These are phyloP conservation scores for Sparidentex hasta DNA, from an alignment of 2,797 vertebrate species.

Conservation along the genomic window DNA sequence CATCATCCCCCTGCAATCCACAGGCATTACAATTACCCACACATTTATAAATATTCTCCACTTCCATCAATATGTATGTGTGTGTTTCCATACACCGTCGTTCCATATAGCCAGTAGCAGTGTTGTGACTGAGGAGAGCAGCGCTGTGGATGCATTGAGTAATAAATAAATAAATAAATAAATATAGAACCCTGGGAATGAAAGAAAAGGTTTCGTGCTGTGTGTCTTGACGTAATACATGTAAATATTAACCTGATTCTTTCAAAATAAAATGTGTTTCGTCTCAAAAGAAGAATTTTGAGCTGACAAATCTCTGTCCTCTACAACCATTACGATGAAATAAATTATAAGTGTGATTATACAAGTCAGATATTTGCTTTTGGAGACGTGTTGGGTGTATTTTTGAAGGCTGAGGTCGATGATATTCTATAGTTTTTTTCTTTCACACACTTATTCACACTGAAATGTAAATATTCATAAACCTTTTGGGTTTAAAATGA, in stretches of 20 bases:
- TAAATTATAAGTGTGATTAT: no score
- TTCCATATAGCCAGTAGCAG: slow-evolving; percentile 50
- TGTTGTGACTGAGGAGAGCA: slow-evolving; percentile 62
- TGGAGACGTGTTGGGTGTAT: neutral
- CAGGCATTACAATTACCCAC: slow-evolving; percentile 41
- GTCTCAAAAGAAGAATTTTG: neutral
- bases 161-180: neutral
- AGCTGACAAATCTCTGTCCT: neutral
- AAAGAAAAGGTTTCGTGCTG: neutral
- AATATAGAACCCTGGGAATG: neutral
- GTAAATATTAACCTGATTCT: neutral
- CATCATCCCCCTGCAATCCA: slow-evolving; percentile 35
- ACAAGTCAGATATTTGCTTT: neutral
- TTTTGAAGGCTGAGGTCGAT: neutral
- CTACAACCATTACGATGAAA: no score
- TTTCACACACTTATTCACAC: neutral
- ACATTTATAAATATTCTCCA: slow-evolving; percentile 58
- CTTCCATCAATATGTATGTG: neutral
- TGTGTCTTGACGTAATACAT: neutral
- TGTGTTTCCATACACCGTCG: slow-evolving; percentile 4
- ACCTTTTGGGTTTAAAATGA: neutral
- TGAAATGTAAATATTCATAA: neutral
- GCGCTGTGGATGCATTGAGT: neutral
- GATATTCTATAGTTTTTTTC: neutral
- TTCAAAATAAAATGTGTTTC: neutral